Evolutionary conservation across 2,888 invertebrate genomes (phyloP), one percentile per base, ranked within the genome.

Genomic region (Nymphalis urticae): DNA sequence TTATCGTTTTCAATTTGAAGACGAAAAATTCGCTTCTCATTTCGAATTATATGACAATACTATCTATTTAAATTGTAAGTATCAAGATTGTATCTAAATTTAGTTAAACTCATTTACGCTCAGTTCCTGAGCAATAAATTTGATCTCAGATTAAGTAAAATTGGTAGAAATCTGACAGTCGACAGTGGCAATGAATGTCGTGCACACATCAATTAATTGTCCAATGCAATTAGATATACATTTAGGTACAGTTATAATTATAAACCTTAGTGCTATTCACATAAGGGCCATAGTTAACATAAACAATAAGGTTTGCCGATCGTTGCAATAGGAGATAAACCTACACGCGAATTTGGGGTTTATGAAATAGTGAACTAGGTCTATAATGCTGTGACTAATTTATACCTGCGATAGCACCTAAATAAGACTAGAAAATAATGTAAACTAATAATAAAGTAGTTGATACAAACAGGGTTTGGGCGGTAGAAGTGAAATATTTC

Each of bases 201-300:
- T 67, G 62, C 62, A 62, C 63, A 67, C 68, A 58, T 51, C 48
- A 62, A 67, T 72, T 67, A 69, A 60, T 66, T 62, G 53, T 67
- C 61, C 36, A 53, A 50, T 48, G 48, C 60, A 69, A 69, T 69
- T 72, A 70, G 69, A 56, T n/a, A 48, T 53, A 51, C 62, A 65
- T 67, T 65, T 58, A 59, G n/a, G 42, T 42, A 36, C 5, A 9
- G 19, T n/a, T 42, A 17, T 10, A 16, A 42, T 42, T 19, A 42
- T 58, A 36, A 42, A 19, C 19, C 19, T 42, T 58, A 58, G 19
- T 19, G 5, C 5, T 58, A 36, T n/a, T 19, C 1, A 24, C 24
- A 54, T 54, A 54, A 54, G 54, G 16, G 5, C 24, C 24, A 54
- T 21, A 27, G 10, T 54, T 16, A 13, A 24, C 13, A 10, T 16